Base-by-base conservation (phyloP, 2,888 invertebrate species). In the Eupithecia vulgata region DNA sequence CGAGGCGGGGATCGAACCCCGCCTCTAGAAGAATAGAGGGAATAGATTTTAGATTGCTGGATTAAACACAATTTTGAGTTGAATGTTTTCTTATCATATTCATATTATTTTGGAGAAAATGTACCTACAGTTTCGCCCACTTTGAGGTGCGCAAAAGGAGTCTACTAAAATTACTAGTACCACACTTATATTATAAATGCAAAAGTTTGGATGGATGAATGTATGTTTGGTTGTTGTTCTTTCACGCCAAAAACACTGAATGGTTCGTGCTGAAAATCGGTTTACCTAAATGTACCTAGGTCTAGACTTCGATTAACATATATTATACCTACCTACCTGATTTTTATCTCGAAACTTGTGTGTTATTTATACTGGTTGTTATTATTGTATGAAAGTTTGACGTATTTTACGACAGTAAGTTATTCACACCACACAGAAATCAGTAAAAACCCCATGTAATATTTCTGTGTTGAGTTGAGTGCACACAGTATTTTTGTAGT, bases 401-500 rank as follows among this genome's bases (percentile, higher is more conserved):
- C 57, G 57, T 25, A 57, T 25, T 57, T 57, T 25, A 57, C 13
- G 57, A 13, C 21, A 25, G 25, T 57, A 57, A 25, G 25, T 57
- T 57, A 57, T 25, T 25, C 25, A 57, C 57, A 25, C 25, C 52
- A 25, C 12, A 57, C 25, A 25, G 40, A 35, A 21, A 21, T 40
- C 65, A 12, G 37, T 13, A 40, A 64, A 64, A 64, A 37, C 40
- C 40, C 34, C 37, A 6, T 34, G 37, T 65, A 65, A 65, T 65
- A 65, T 40, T 57, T 57, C 57, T 65, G 65, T 37, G 65, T 21
- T n/a, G 65, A 65, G 65, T 21, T n/a, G 65, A 65, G 65, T 65
- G 65, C 40, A 65, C 65, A 40, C 13, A 21, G 68, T 72, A 72
- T 67, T 71, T 67, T 67, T 52, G 5, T 45, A 30, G 30, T 5